phyloP scores from a whole-genome alignment of 2,888 invertebrate genomes.

The Atrina japonica region DNA sequence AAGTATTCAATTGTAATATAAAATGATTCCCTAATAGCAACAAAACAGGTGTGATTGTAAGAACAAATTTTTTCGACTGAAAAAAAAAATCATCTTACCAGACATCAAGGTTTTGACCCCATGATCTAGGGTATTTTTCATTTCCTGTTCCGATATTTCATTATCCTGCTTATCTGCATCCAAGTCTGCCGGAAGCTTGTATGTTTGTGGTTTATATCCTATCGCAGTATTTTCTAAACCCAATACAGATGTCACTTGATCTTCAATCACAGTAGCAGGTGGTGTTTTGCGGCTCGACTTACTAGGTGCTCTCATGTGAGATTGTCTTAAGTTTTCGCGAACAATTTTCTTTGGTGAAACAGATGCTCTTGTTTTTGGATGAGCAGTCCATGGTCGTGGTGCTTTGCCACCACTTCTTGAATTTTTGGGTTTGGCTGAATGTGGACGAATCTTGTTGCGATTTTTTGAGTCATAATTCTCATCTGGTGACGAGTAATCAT shows the following conservation, averaged over 20 bases:
- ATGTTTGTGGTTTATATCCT: slow-evolving; percentile 4
- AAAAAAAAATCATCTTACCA: slow-evolving; percentile 28
- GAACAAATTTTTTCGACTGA: no score
- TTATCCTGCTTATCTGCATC: slow-evolving; percentile 6
- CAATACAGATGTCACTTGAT: slow-evolving; percentile 26
- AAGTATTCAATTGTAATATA: no score
- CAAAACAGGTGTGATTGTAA: no score
- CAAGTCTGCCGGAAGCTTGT: not conserved
- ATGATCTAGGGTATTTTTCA: slow-evolving; percentile 13
- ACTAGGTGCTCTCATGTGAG: slow-evolving; percentile 43
- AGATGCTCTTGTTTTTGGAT: slow-evolving; percentile 40
- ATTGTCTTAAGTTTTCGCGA: slow-evolving; percentile 41
- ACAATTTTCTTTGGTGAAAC: slow-evolving; percentile 42
- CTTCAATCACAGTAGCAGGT: slow-evolving; percentile 1
- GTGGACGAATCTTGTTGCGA: slow-evolving; percentile 31
- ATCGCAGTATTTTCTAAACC: slow-evolving; percentile 16
- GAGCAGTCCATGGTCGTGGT: slow-evolving; percentile 49
- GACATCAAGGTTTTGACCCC: slow-evolving; percentile 41
- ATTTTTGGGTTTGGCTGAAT: slow-evolving; percentile 42
- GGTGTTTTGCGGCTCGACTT: slow-evolving; percentile 11
- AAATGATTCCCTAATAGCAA: no score
- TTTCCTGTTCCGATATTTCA: slow-evolving; percentile 6
- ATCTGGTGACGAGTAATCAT: not conserved
- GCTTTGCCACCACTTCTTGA: slow-evolving; percentile 6
- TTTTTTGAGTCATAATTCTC: not conserved